Evolutionary conservation across 2,113 vertebrate genomes (phyloP).

Genomic region (Mola mola): DNA sequence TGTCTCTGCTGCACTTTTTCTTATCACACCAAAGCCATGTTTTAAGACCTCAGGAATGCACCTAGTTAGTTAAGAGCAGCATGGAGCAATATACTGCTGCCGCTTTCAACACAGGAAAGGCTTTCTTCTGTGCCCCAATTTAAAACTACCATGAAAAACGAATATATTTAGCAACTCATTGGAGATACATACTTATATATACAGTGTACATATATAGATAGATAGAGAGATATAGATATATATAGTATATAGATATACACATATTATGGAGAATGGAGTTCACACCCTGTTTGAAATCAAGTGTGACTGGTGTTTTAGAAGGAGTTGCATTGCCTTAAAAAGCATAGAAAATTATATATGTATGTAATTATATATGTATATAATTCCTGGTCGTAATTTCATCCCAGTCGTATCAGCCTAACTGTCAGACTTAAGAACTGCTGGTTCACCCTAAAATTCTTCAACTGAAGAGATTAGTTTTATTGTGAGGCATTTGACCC

Average conservation of each 20-base stretch:
- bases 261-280: no score
- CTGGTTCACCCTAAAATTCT: no score
- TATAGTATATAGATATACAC: no score
- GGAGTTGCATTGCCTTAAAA: neutral
- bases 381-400: no score
- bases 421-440: no score
- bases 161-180: slow-evolving; percentile 39
- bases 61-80: slow-evolving; percentile 70
- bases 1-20: slow-evolving; percentile 47
- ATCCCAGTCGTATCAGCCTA: no score
- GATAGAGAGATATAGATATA: no score
- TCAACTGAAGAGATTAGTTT: no score
- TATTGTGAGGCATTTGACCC: no score
- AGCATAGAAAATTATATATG: neutral
- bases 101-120: slow-evolving; percentile 53
- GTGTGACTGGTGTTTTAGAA: neutral
- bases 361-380: no score
- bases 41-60: slow-evolving; percentile 64
- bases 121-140: slow-evolving; percentile 64
- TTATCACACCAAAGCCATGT: slow-evolving; percentile 55
- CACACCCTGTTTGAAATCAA: neutral
- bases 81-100: slow-evolving; percentile 42
- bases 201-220: neutral
- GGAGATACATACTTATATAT: neutral
- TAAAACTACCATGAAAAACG: slow-evolving; percentile 66